A percentile compares a stretch with the other conserved stretches of the same genome.
Conservation (phyloP, 2,797 vertebrate genomes). For the Stomatorhinus walkeri region DNA sequence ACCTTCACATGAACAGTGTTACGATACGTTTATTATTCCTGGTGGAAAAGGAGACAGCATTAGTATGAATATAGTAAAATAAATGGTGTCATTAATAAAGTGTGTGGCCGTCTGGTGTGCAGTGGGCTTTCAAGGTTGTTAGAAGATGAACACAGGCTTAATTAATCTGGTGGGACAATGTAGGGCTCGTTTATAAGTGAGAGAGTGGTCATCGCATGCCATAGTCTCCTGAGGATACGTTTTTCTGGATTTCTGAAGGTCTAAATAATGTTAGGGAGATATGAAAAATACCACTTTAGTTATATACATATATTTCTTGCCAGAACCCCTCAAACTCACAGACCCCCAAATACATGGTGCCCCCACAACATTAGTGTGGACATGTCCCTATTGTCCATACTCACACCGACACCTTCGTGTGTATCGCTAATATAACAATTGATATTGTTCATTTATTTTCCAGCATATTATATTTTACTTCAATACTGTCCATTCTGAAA, state of each 20-base stretch:
- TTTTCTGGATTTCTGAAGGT: not conserved
- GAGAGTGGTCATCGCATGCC: not conserved
- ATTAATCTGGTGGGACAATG: conserved; percentile 11
- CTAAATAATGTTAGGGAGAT: not conserved
- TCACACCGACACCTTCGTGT: not conserved
- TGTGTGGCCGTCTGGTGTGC: not conserved
- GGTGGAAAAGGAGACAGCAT: not conserved
- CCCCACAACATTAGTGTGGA: not conserved
- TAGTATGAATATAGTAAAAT: conserved; percentile 10
- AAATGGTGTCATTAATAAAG: conserved; percentile 13
- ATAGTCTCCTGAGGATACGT: not conserved
- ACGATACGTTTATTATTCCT: not conserved
- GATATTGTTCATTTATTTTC: not conserved
- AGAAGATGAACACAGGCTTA: conserved; percentile 13
- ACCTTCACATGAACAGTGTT: not conserved
- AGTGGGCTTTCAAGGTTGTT: conserved; percentile 13
- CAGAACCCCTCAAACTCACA: not conserved
- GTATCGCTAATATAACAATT: not conserved
- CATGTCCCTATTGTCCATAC: not conserved
- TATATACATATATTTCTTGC: not conserved
- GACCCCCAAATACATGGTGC: not conserved
- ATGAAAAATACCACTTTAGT: not conserved
- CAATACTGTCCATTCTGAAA: not conserved
- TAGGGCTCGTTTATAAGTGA: not conserved
- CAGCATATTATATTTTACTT: not conserved